Percentiles rank a stretch among this genome's conserved stretches.
Conservation (phyloP, 2,888 invertebrate species). For the Euphydryas editha region DNA sequence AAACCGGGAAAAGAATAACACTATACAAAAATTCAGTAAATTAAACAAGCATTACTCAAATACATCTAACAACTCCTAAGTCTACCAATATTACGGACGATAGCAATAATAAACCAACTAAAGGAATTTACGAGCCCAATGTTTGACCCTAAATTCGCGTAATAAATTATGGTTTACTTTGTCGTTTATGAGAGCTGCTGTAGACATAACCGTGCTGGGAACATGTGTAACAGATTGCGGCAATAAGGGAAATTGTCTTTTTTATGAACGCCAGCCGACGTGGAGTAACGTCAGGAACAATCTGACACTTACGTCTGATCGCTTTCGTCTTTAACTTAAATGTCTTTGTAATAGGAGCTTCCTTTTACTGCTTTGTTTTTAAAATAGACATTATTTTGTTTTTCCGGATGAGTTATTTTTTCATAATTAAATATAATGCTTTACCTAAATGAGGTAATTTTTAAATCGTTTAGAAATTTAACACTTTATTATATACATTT, state of each 20-base stretch:
- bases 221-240: constrained; percentile 82
- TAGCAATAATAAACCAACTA: constrained; percentile 51
- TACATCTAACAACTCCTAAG: constrained; percentile 2
- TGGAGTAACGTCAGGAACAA: constrained; percentile 68
- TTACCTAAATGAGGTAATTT: no score
- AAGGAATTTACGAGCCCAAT: constrained; percentile 73
- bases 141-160: constrained; percentile 80
- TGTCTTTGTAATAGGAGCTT: constrained; percentile 21
- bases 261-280: constrained; percentile 79
- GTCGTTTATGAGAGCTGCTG: constrained; percentile 81
- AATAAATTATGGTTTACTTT: constrained; percentile 83
- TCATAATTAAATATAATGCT: no score
- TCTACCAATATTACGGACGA: constrained; percentile 17
- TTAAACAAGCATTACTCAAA: constrained; percentile 6
- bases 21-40: constrained; percentile 5
- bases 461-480: no score
- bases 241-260: constrained; percentile 84
- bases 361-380: constrained; percentile 9
- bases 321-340: constrained; percentile 42
- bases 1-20: not conserved
- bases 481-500: no score
- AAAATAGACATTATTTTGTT: constrained; percentile 9
- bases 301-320: constrained; percentile 52
- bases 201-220: constrained; percentile 74
- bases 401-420: no score